A percentile compares a stretch with the other conserved stretches of the same genome.
Conservation (phyloP, 2,888 invertebrate species). For the Hemaris fuciformis region DNA sequence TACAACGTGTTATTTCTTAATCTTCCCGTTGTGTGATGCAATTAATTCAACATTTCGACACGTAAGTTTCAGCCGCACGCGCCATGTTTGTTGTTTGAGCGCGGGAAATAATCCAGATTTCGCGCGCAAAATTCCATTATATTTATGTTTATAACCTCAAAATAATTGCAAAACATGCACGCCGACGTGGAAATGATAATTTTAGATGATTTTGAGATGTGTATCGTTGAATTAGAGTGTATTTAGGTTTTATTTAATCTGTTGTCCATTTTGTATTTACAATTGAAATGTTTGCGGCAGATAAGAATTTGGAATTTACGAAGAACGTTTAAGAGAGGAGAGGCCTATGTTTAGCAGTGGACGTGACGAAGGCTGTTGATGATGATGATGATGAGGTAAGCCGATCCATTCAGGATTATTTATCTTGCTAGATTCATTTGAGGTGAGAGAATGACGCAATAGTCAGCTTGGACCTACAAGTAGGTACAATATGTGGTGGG, state of each 20-base stretch:
- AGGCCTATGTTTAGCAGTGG: too few species aligned
- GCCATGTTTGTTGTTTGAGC: constrained; percentile 66
- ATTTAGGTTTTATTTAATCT: constrained; percentile 30
- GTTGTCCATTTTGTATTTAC: constrained; percentile 28
- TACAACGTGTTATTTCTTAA: constrained; percentile 12
- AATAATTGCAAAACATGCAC: constrained; percentile 34
- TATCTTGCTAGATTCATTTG: too few species aligned
- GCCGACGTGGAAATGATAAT: constrained; percentile 32
- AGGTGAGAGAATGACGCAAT: too few species aligned
- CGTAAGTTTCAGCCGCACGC: constrained; percentile 42
- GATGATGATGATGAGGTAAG: too few species aligned
- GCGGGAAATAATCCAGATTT: constrained; percentile 77
- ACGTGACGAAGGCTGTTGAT: too few species aligned
- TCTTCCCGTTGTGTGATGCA: constrained; percentile 31
- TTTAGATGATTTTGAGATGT: constrained; percentile 46
- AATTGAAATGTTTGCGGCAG: constrained; percentile 31
- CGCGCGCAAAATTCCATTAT: constrained; percentile 52
- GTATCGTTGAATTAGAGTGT: constrained; percentile 39
- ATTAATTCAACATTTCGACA: constrained; percentile 58
- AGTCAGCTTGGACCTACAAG: too few species aligned
- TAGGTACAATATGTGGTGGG: too few species aligned
- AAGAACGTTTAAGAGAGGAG: too few species aligned
- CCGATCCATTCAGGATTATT: too few species aligned
- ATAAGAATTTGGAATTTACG: not conserved
- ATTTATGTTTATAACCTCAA: constrained; percentile 65